phyloP scores from a whole-genome alignment of 2,797 vertebrate species.

The Amphiprion clarkii region DNA sequence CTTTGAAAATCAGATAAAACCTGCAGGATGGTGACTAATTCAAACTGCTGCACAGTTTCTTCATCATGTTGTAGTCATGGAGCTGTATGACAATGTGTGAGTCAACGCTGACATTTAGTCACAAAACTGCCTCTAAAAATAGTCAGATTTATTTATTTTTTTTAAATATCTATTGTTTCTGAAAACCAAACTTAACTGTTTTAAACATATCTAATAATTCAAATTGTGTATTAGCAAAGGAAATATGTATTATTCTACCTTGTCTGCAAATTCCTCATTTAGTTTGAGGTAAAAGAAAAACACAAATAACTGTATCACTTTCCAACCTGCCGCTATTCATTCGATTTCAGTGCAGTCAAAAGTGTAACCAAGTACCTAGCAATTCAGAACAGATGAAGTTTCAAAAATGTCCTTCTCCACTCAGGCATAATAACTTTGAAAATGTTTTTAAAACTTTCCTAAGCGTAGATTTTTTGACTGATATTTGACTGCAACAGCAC shows the following conservation, averaged over 20 bases:
- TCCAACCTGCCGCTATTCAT: constrained; percentile 4
- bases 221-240: neutral
- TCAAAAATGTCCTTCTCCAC: no score
- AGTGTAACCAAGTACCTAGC: neutral
- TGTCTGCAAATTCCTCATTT: neutral
- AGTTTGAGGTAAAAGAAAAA: neutral
- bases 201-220: neutral
- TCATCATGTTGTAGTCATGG: neutral
- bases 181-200: neutral
- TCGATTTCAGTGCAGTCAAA: neutral
- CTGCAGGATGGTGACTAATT: neutral
- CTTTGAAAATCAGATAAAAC: neutral
- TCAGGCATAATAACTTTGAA: neutral
- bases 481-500: neutral
- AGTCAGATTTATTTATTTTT: no score
- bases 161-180: no score
- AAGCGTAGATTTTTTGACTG: neutral
- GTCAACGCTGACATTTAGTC: neutral
- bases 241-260: neutral
- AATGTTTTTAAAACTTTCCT: neutral
- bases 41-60: neutral
- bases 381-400: constrained; percentile 20
- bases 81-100: neutral
- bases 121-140: neutral
- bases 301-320: neutral